A percentile compares a stretch with the other conserved stretches of the same genome.
Conservation (phyloP, 2,888 invertebrate species). For the Xestoiulus laeticollis region DNA sequence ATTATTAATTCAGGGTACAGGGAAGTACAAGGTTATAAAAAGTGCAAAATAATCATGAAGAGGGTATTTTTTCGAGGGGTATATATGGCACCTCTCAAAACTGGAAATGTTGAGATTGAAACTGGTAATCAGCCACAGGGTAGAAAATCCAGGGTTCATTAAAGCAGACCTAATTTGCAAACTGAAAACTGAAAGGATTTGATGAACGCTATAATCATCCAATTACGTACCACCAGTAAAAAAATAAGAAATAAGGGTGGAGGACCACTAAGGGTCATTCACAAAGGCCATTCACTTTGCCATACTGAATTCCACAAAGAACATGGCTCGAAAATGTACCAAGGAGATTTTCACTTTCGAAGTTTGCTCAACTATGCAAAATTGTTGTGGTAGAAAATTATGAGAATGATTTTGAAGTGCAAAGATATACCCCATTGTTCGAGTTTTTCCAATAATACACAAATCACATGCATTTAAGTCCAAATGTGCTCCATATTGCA, state of each 20-base stretch:
- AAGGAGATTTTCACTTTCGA: neutral
- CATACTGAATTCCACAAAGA: neutral
- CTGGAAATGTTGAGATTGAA: neutral
- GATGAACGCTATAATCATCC: constrained; percentile 37
- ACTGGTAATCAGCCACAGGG: constrained; percentile 22
- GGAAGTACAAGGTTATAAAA: neutral
- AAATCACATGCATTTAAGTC: too few species aligned
- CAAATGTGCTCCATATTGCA: too few species aligned
- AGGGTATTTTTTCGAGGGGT: neutral
- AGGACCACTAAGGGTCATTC: constrained; percentile 22
- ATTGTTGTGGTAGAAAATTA: neutral
- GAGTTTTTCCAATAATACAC: too few species aligned
- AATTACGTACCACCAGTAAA: neutral
- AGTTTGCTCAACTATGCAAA: neutral
- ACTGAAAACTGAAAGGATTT: constrained; percentile 37
- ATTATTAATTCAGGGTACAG: constrained; percentile 28
- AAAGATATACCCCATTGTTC: too few species aligned
- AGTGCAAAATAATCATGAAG: neutral
- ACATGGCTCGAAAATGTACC: neutral
- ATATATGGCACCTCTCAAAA: constrained; percentile 18
- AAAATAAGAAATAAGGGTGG: neutral
- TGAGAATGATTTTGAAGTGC: neutral
- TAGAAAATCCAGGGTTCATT: constrained; percentile 28
- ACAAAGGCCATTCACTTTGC: constrained; percentile 28
- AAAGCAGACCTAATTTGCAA: constrained; percentile 29